Evolutionary conservation across 2,888 invertebrate genomes (phyloP).

Genomic region (Pharmacophagus antenor): DNA sequence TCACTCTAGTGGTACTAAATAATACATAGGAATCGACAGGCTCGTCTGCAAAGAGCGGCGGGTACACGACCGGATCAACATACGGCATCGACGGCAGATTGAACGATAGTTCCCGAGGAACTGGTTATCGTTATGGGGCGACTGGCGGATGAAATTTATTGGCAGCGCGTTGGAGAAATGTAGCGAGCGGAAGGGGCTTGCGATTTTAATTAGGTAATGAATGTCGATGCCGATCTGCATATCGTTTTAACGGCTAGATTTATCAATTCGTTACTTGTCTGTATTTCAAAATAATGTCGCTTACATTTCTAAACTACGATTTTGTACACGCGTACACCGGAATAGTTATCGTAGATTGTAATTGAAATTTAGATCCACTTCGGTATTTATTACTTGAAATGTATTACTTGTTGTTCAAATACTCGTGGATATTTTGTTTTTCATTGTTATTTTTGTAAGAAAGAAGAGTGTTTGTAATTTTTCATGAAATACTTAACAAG

Average conservation of each 20-base stretch:
- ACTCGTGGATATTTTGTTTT: background rate
- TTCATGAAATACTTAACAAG: conserved; percentile 57
- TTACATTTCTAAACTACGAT: conserved; percentile 60
- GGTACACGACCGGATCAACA: conserved; percentile 81
- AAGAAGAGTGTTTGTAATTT: conserved; percentile 39
- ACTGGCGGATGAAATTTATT: conserved; percentile 81
- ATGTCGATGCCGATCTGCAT: conserved; percentile 81
- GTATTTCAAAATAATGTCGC: conserved; percentile 58
- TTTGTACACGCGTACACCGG: conserved; percentile 43
- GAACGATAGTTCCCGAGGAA: conserved; percentile 81
- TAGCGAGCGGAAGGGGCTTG: conserved; percentile 80
- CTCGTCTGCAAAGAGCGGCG: conserved; percentile 75
- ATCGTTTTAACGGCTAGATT: conserved; percentile 78
- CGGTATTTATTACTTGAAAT: conserved; percentile 2
- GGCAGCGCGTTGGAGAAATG: conserved; percentile 80
- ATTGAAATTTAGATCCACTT: conserved; percentile 24
- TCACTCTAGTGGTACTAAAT: conserved; percentile 72
- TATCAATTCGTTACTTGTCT: conserved; percentile 70
- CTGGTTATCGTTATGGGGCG: conserved; percentile 81
- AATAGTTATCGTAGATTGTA: conserved; percentile 32
- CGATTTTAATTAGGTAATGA: conserved; percentile 82
- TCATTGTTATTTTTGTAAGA: background rate
- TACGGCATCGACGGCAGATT: conserved; percentile 80
- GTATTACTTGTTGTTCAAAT: conserved; percentile 8
- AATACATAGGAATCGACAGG: conserved; percentile 79